phyloP scores from a whole-genome alignment of 1,140 invertebrate genomes.

The Zaprionus ghesquierei region DNA sequence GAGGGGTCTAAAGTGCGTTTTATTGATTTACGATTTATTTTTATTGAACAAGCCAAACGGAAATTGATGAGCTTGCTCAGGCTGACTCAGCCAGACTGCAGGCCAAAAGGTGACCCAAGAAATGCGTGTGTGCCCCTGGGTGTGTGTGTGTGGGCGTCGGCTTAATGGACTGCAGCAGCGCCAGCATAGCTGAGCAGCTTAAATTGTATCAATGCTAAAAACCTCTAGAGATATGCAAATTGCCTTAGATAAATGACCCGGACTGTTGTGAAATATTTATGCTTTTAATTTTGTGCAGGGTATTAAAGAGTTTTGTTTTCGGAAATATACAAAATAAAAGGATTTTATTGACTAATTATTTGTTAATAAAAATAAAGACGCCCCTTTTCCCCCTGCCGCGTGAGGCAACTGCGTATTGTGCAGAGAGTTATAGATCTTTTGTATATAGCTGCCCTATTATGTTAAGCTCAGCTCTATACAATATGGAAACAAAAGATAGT shows the following conservation, averaged over 20 bases:
- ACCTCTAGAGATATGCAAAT: background rate
- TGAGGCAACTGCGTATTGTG: background rate
- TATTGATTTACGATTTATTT: slow-evolving; percentile 80
- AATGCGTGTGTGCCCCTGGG: background rate
- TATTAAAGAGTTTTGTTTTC: background rate
- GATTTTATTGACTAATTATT: slow-evolving; percentile 1
- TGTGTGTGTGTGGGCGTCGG: slow-evolving; percentile 23
- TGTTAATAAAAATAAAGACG: slow-evolving; percentile 4
- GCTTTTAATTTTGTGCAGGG: background rate
- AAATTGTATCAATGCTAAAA: background rate
- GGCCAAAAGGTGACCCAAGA: slow-evolving; percentile 63
- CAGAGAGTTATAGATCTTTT: background rate
- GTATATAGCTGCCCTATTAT: background rate
- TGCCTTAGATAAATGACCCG: background rate
- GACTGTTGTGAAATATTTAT: background rate
- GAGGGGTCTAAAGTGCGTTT: slow-evolving; percentile 55
- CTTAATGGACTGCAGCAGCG: slow-evolving; percentile 13
- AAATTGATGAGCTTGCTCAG: slow-evolving; percentile 66
- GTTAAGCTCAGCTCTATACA: background rate
- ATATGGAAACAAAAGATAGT: slow-evolving; percentile 20
- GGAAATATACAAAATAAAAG: background rate
- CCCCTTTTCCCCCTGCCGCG: too few relatives aligned
- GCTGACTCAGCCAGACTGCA: slow-evolving; percentile 48
- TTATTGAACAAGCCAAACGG: slow-evolving; percentile 63
- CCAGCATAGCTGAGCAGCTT: slow-evolving; percentile 1